These are phyloP conservation scores for Sylvia atricapilla DNA, from an alignment of 2,113 vertebrate species.

Conservation along the genomic window DNA sequence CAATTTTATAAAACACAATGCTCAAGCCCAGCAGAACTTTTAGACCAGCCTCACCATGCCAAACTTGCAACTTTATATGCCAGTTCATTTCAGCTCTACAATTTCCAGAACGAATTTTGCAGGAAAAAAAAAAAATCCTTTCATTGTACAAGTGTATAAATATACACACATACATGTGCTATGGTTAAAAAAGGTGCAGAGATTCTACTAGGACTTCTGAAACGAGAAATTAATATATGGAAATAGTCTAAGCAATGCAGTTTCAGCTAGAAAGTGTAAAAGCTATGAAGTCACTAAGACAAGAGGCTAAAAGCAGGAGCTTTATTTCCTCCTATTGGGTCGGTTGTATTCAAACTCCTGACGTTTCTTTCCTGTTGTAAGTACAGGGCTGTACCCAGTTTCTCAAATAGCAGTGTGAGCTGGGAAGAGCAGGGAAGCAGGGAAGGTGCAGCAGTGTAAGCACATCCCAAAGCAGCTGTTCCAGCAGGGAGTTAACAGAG, in stretches of 20 bases:
- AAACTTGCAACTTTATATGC: not conserved
- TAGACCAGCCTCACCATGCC: not conserved
- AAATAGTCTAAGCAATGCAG: not conserved
- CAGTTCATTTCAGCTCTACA: not conserved
- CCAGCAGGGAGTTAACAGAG: not conserved
- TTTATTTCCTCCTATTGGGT: not conserved
- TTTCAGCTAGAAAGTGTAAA: not conserved
- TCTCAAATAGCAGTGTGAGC: not conserved
- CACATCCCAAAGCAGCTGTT: not conserved
- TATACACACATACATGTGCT: not conserved
- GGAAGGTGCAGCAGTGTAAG: not conserved
- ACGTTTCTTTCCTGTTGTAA: not conserved
- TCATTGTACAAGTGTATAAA: not conserved
- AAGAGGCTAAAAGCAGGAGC: not conserved
- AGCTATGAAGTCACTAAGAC: not conserved
- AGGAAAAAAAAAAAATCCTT: not conserved
- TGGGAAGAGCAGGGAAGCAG: too few species aligned
- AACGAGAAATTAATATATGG: not conserved
- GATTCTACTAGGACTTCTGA: not conserved
- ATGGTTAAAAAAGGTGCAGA: not conserved
- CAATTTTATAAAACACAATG: not conserved
- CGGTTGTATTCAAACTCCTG: not conserved
- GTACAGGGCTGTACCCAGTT: not conserved
- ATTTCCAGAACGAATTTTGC: not conserved
- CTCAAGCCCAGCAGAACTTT: not conserved